A percentile compares a stretch with the other conserved stretches of the same genome.
Conservation (phyloP, 1,140 invertebrate genomes). For the Melanaphis sacchari region DNA sequence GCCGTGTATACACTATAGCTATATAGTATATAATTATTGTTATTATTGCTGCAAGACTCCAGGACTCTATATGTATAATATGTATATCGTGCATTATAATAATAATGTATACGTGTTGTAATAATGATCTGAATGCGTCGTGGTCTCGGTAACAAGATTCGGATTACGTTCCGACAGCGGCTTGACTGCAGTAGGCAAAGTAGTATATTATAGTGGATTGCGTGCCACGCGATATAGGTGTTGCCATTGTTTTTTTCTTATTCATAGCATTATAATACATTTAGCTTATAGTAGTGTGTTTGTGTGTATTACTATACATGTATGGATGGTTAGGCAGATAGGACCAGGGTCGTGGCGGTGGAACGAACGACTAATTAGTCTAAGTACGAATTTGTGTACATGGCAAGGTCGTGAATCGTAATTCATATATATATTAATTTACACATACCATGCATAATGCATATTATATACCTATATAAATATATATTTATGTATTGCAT, state of each 20-base stretch:
- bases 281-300: not conserved
- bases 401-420: not conserved
- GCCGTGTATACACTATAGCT: not conserved
- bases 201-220: not conserved
- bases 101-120: not conserved
- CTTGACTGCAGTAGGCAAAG: not conserved
- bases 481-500: not conserved
- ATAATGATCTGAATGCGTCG: not conserved
- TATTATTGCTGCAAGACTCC: not conserved
- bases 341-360: not conserved
- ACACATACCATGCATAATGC: not conserved
- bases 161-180: constrained; percentile 26
- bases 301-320: not conserved
- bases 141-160: constrained; percentile 45
- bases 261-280: not conserved
- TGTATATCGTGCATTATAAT: not conserved
- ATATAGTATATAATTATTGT: not conserved
- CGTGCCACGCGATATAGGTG: constrained; percentile 2
- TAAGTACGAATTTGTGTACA: not conserved
- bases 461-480: not conserved
- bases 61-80: not conserved
- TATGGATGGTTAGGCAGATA: not conserved
- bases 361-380: constrained; percentile 32
- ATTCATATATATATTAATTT: not conserved
- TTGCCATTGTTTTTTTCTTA: constrained; percentile 27